Evolutionary conservation across 2,113 vertebrate species (phyloP).

Genomic region (Zosterops borbonicus): DNA sequence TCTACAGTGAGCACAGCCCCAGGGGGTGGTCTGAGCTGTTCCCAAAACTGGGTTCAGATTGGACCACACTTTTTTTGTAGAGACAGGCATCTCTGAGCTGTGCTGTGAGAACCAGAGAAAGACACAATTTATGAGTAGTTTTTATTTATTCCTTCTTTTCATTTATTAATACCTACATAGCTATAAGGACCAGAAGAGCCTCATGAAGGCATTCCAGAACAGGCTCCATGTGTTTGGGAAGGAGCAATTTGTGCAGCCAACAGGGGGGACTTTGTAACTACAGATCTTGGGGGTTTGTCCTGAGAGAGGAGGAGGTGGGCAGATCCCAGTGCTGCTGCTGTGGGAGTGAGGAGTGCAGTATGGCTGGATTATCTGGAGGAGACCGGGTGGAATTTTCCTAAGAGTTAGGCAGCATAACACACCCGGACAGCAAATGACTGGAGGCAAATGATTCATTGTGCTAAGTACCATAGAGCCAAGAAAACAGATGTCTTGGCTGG

Average conservation of each 20-base stretch:
- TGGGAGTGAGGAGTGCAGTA: background rate
- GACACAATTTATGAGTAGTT: accelerated
- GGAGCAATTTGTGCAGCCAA: background rate
- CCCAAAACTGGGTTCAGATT: background rate
- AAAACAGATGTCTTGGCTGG: constrained; percentile 48
- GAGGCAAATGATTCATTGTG: constrained; percentile 42
- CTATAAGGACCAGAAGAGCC: background rate
- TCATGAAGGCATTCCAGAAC: background rate
- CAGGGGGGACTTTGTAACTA: background rate
- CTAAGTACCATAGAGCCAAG: background rate
- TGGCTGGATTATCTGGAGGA: background rate
- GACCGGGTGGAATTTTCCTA: background rate
- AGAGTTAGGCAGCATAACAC: background rate
- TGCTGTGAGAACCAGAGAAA: background rate
- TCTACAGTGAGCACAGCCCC: background rate
- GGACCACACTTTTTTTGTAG: background rate
- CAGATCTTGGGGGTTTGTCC: background rate
- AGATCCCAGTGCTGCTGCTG: background rate
- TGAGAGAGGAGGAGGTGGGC: background rate
- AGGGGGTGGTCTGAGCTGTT: background rate
- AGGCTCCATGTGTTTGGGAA: background rate
- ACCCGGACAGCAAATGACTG: background rate
- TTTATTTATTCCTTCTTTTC: background rate
- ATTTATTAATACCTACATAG: background rate
- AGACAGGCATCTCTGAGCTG: background rate